Base-by-base conservation (phyloP, 2,797 vertebrate genomes). In the Etheostoma perlongum region DNA sequence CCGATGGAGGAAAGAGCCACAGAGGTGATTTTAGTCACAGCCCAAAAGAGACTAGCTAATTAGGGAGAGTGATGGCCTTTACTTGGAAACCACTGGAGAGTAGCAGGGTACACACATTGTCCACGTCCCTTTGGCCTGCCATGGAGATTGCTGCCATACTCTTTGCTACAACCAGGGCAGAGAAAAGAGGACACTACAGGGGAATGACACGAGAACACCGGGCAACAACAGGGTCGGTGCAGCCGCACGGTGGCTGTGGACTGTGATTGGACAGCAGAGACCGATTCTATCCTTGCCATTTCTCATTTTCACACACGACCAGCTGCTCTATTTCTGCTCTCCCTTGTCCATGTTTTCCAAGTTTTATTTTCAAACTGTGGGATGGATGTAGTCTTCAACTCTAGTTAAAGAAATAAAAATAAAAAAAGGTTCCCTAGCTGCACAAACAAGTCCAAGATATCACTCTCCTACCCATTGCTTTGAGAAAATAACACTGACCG, bases 61-160 rank as follows among this genome's bases (percentile, higher is more conserved):
- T 98, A 98, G 95, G 90, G 95, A 96, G 96, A 97, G 94, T 96
- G 95, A 98, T 98, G 94, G 96, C 93, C 96, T 97, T 97, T 96
- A 95, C 94, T 96, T 95, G 94, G 92, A 94, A 95, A 90, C 91
- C 96, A 60, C 94, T 88, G 81, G 95, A 95, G 95, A 95, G 87
- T 84, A 78, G 27, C 82, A 59, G 87, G 89, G 87, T 79, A 85
- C 81, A 85, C 87, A 92, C 85, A 93, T 88, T 94, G 87, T 95
- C 96, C 95, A 95, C 92, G 82, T 95, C 91, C 86, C 90, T 73
- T 78, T 80, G 85, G 93, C 91, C 88, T 82, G 47, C 79, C 85
- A 89, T 74, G 74, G 86, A 93, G 88, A 86, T 83, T 67, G 82
- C 62, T 89, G 86, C 89, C 93, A 91, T 69, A 58, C 69, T 86